Base-by-base conservation (phyloP, 1,140 invertebrate species). In the Lucilia sericata region DNA sequence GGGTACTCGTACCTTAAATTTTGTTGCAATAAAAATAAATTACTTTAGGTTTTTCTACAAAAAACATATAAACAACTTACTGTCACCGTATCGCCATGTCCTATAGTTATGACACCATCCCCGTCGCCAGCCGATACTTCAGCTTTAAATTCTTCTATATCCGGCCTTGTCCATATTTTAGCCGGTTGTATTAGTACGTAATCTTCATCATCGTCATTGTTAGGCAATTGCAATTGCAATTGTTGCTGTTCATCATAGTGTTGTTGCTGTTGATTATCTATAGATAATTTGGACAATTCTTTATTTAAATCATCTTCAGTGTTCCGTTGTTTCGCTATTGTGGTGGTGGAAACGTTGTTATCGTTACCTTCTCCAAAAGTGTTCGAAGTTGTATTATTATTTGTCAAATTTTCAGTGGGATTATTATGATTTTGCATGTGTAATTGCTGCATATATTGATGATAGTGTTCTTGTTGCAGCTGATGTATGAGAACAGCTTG, bases 81-180 rank as follows among this genome's bases (percentile, higher is more conserved):
- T 51, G 98, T 99, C 8, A 99, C 96, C 8, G 97, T 99, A 92
- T 99, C 98, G 12, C 99, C 99, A 91, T 99, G 98, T 0, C 97
- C 97, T 76, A 99, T 96, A 75, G 87, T 88, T 36, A 91, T 96
- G n/a, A 98, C 95, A 1, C 98, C 96, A 91, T 99, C 98, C 34
- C 97, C 96, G 70, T 96, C 96, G 87, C 98, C 97, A 88, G 98
- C 97, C 87, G 95, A 94, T 42, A 99, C 96, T 1, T 95, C 94
- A 87, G 96, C 94, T 92, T 99, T 99, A 92, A 99, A 99, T 88
- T 95, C 94, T 42, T 94, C 93, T n/a, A 99, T 95, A 87, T 98
- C 97, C 86, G 96, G 95, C 51, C 96, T 93, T 0, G 97, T 99
- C 98, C 99, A 99, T 95, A 99, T 97, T 49, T 96, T 96, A 0